phyloP scores from a whole-genome alignment of 2,797 vertebrate species.

The Morelia viridis region DNA sequence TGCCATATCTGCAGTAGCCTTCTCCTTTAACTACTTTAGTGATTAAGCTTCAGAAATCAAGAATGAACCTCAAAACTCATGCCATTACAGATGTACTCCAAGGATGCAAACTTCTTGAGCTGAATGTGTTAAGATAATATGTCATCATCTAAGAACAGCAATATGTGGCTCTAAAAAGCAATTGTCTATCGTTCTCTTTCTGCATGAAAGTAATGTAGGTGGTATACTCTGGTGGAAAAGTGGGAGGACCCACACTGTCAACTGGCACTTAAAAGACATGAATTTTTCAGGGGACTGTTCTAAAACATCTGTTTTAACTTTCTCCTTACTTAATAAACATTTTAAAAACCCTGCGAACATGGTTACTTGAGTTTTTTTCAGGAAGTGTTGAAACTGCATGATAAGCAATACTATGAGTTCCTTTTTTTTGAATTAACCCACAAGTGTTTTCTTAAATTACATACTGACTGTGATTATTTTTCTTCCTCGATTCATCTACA shows the following conservation, averaged over 20 bases:
- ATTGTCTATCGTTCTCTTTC: conserved; percentile 55
- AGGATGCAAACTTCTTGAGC: conserved; percentile 30
- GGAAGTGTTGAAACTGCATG: background rate
- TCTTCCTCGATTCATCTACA: background rate
- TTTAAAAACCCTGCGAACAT: background rate
- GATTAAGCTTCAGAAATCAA: conserved; percentile 62
- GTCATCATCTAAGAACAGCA: conserved; percentile 45
- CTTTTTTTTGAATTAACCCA: background rate
- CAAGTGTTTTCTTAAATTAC: background rate
- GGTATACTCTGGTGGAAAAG: conserved; percentile 26
- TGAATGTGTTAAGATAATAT: conserved; percentile 38
- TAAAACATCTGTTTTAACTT: conserved; percentile 2
- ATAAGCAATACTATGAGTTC: background rate
- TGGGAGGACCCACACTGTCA: conserved; percentile 45
- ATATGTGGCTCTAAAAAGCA: conserved; percentile 47
- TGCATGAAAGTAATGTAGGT: conserved; percentile 39
- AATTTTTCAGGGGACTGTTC: conserved; percentile 31
- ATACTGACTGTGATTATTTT: background rate
- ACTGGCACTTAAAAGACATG: conserved; percentile 25
- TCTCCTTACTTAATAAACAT: conserved; percentile 7
- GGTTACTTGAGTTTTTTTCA: background rate
- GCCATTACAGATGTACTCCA: conserved; percentile 9
- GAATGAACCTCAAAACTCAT: conserved; percentile 39
- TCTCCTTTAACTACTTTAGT: conserved; percentile 78
- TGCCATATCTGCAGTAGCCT: conserved; percentile 65